Conservation (phyloP, 2,797 vertebrate species). For the Anas acuta region DNA sequence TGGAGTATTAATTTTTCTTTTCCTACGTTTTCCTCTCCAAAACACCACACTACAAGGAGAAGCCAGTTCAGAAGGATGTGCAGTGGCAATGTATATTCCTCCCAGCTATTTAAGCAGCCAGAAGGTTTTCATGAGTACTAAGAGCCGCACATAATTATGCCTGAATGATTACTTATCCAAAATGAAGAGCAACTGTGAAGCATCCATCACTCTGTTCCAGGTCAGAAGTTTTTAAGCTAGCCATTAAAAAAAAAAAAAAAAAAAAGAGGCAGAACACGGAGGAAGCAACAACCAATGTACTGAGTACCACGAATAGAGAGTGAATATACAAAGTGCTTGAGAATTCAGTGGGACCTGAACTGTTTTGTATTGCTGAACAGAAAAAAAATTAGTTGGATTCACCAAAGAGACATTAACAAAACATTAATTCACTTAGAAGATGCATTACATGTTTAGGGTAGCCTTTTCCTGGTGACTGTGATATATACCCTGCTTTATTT, state of each 20-base stretch:
- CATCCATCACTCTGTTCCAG: constrained; percentile 50
- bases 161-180: constrained; percentile 38
- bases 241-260: constrained; percentile 31
- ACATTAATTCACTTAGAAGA: background rate
- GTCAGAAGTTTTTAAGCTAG: constrained; percentile 45
- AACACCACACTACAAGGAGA: background rate
- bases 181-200: constrained; percentile 24
- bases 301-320: background rate
- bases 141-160: constrained; percentile 33
- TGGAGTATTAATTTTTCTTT: background rate
- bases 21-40: background rate
- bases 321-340: background rate
- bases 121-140: constrained; percentile 13
- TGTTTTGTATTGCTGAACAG: background rate
- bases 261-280: background rate
- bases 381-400: background rate
- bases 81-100: background rate
- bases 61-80: background rate
- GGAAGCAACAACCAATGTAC: background rate
- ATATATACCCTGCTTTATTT: background rate
- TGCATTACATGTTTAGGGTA: background rate
- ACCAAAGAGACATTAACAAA: background rate
- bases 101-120: constrained; percentile 36
- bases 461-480: background rate
- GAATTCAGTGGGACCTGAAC: background rate